phyloP scores from a whole-genome alignment of 2,888 invertebrate species.

The Neoascia interrupta region DNA sequence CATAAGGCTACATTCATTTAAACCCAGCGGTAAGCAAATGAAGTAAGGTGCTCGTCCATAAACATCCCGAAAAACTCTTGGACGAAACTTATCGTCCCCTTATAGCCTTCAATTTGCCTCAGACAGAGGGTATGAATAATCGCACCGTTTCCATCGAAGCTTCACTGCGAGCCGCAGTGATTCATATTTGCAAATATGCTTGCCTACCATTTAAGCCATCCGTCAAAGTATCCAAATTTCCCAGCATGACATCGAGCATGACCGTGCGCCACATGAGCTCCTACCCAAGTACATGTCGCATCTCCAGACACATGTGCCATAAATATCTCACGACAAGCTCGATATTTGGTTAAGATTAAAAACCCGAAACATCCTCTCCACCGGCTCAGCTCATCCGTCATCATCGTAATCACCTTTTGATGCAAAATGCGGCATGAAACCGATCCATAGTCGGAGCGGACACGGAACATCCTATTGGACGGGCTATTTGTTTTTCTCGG shows the following conservation, averaged over 20 bases:
- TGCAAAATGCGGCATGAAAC: slow-evolving; percentile 25
- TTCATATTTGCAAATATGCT: too few species aligned
- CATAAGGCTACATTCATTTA: too few species aligned
- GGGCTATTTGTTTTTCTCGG: slow-evolving; percentile 54
- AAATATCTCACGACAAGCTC: slow-evolving; percentile 27
- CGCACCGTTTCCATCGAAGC: too few species aligned
- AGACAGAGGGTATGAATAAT: too few species aligned
- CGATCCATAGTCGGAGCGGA: slow-evolving; percentile 12
- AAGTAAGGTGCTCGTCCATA: too few species aligned
- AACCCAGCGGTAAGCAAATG: too few species aligned
- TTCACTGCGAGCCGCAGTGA: too few species aligned
- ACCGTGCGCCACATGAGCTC: slow-evolving; percentile 38
- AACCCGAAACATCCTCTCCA: slow-evolving; percentile 8
- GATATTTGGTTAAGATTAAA: neutral
- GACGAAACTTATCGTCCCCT: too few species aligned
- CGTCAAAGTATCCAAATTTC: slow-evolving; percentile 42
- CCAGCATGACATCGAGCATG: slow-evolving; percentile 53
- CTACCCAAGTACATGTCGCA: slow-evolving; percentile 28
- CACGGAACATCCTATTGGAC: neutral
- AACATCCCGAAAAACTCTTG: too few species aligned
- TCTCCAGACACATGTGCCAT: slow-evolving; percentile 15
- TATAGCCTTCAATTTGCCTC: too few species aligned
- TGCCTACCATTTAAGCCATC: slow-evolving; percentile 35
- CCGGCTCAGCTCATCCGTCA: slow-evolving; percentile 17
- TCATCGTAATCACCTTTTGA: slow-evolving; percentile 7